Evolutionary conservation across 1,140 invertebrate species (phyloP).

Genomic region (Drosophila kikkawai): DNA sequence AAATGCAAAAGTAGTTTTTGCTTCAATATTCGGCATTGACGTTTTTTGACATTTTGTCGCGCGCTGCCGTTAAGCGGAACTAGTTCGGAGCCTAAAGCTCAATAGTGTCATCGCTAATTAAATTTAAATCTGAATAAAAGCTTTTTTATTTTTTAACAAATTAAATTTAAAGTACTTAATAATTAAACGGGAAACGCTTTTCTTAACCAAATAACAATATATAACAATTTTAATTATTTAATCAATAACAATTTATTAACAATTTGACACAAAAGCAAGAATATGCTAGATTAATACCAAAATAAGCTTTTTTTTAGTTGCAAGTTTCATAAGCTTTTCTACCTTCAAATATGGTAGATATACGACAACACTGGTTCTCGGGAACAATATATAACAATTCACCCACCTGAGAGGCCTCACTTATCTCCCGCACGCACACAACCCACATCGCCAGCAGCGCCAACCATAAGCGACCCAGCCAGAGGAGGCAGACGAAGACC

Average conservation of each 20-base stretch:
- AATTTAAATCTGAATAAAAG: background rate
- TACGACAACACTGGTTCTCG: background rate
- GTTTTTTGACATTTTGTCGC: constrained; percentile 10
- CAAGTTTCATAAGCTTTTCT: too few species aligned
- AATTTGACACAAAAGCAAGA: too few species aligned
- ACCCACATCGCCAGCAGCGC: constrained; percentile 13
- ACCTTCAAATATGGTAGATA: too few species aligned
- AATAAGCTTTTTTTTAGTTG: too few species aligned
- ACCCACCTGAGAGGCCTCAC: constrained; percentile 20
- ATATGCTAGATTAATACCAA: too few species aligned
- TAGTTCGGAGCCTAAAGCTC: background rate
- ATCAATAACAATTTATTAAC: too few species aligned
- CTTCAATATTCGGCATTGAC: background rate
- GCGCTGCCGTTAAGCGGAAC: background rate
- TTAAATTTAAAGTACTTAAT: too few species aligned
- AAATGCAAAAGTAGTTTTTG: background rate
- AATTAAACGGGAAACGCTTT: too few species aligned
- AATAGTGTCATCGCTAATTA: background rate
- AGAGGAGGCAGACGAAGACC: constrained; percentile 18
- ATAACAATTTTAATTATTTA: too few species aligned
- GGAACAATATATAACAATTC: constrained; percentile 37
- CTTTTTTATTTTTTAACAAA: too few species aligned
- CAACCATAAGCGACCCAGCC: constrained; percentile 6
- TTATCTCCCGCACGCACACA: constrained; percentile 15
- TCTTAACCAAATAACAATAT: too few species aligned